These are phyloP conservation scores for Sardina pilchardus DNA, from an alignment of 2,113 vertebrate species.

Conservation along the genomic window DNA sequence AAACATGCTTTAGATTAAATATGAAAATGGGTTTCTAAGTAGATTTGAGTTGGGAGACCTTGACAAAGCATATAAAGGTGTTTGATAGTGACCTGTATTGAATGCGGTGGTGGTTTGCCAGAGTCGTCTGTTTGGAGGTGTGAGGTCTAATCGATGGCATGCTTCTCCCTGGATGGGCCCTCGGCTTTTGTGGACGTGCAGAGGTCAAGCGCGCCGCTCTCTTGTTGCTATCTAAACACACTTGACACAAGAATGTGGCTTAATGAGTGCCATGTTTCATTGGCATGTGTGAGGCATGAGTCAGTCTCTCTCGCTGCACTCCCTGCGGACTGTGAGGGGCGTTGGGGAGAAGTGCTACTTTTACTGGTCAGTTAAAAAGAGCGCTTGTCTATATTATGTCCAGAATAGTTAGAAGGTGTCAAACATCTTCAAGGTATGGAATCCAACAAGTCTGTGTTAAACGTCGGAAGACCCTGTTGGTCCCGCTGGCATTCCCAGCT, in stretches of 20 bases:
- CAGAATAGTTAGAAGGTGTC: neutral
- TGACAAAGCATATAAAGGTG: neutral
- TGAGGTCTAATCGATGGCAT: neutral
- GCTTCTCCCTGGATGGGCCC: neutral
- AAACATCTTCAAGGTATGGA: too few relatives aligned
- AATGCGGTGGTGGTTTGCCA: neutral
- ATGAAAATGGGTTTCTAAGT: neutral
- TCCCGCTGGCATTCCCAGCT: neutral
- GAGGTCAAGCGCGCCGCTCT: neutral
- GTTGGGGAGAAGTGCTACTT: neutral
- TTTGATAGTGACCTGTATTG: neutral
- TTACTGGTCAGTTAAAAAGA: neutral
- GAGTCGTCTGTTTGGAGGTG: neutral
- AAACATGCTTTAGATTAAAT: neutral
- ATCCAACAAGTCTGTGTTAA: neutral
- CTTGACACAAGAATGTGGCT: conserved; percentile 12
- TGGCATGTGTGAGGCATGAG: neutral
- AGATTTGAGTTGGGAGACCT: neutral
- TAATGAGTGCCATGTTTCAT: conserved; percentile 10
- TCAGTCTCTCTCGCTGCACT: neutral
- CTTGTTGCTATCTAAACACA: neutral
- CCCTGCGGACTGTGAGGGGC: neutral
- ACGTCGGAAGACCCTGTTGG: neutral
- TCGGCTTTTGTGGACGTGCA: neutral
- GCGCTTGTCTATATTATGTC: neutral